These are phyloP conservation scores for Spisula subtruncata DNA, from an alignment of 2,888 invertebrate genomes.

Conservation along the genomic window DNA sequence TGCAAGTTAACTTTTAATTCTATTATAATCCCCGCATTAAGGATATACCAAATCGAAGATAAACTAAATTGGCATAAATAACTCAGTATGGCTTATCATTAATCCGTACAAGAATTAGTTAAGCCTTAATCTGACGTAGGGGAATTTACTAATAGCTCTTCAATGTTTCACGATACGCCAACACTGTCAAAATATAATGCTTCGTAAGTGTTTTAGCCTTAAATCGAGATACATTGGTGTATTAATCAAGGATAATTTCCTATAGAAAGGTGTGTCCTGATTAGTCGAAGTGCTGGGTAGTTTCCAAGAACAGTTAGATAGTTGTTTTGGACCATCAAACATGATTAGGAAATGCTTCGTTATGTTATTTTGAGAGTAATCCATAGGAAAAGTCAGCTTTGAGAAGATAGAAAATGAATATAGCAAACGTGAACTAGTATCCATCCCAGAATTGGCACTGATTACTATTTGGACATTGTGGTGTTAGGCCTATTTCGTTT, in stretches of 20 bases:
- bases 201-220: neutral
- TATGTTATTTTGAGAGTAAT: neutral
- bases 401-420: too few species aligned
- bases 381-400: neutral
- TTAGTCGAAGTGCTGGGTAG: neutral
- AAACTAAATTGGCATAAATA: neutral
- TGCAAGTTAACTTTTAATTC: neutral
- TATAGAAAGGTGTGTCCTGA: conserved; percentile 3
- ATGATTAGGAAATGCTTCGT: neutral
- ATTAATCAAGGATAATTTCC: neutral
- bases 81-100: conserved; percentile 3
- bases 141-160: neutral
- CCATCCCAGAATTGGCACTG: too few species aligned
- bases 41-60: neutral
- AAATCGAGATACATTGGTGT: neutral
- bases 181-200: conserved; percentile 11
- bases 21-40: neutral
- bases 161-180: neutral
- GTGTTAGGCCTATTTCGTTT: too few species aligned
- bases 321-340: conserved; percentile 18
- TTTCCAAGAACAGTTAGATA: conserved; percentile 18
- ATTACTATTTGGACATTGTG: too few species aligned
- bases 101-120: neutral
- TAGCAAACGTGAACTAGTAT: too few species aligned
- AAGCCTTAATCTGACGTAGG: neutral